These are phyloP conservation scores for Serilophus lunatus DNA, from an alignment of 2,113 vertebrate genomes.

Conservation along the genomic window DNA sequence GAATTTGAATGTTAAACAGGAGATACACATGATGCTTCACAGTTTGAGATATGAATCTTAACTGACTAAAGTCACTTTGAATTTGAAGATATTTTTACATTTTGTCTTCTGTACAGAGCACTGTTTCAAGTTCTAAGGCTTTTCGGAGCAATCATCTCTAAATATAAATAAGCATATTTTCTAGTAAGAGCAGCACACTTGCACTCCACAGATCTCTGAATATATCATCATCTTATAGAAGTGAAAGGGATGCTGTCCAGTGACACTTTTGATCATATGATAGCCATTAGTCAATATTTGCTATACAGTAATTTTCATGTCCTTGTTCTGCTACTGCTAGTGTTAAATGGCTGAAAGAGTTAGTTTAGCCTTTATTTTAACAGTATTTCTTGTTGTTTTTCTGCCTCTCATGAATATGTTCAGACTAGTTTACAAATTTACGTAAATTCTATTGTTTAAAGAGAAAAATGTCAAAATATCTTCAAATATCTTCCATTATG, in stretches of 20 bases:
- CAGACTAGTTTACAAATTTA: constrained; percentile 64
- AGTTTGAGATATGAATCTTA: neutral
- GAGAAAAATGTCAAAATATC: constrained; percentile 68
- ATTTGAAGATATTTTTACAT: neutral
- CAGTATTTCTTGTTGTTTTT: constrained; percentile 40
- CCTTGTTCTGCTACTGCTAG: neutral
- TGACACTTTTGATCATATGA: neutral
- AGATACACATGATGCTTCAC: neutral
- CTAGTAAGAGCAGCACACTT: neutral
- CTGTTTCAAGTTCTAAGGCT: neutral
- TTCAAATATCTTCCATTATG: constrained; percentile 68
- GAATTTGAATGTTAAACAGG: neutral
- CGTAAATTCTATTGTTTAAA: constrained; percentile 57
- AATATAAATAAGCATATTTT: neutral
- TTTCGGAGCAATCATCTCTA: neutral
- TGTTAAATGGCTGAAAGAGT: neutral
- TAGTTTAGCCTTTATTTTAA: constrained; percentile 13
- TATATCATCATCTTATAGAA: neutral
- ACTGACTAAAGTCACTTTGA: neutral
- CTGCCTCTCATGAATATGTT: constrained; percentile 34
- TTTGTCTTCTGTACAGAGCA: neutral
- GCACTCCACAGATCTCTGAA: neutral
- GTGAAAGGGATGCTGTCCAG: neutral
- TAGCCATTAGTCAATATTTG: neutral
- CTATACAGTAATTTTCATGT: neutral